A percentile compares a stretch with the other conserved stretches of the same genome.
phyloP scores from a whole-genome alignment of 2,113 vertebrate species.

The Microcebus tavaratra region DNA sequence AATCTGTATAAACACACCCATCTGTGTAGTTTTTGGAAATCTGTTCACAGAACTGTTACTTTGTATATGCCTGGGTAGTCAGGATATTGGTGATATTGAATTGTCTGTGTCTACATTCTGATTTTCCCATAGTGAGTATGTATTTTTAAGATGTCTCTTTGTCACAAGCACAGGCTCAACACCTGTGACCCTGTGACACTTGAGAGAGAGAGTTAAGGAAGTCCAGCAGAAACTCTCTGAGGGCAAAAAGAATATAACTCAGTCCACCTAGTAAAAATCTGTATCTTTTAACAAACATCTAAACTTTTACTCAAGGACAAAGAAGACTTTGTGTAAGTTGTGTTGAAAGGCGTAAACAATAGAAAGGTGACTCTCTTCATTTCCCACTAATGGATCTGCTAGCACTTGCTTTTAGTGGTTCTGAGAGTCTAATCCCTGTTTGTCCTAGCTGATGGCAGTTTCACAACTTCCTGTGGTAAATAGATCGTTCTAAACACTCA shows the following conservation, averaged over 20 bases:
- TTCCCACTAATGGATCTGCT: constrained; percentile 28
- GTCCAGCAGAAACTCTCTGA: background rate
- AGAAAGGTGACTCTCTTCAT: background rate
- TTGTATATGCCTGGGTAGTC: background rate
- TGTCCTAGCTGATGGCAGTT: constrained; percentile 42
- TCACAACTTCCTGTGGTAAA: constrained; percentile 57
- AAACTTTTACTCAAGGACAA: constrained; percentile 30
- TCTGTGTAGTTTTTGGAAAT: background rate
- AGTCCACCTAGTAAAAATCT: background rate
- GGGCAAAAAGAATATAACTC: background rate
- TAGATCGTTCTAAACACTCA: constrained; percentile 60
- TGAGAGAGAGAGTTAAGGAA: background rate
- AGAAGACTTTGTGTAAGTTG: background rate
- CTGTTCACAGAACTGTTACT: background rate
- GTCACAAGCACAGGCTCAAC: background rate
- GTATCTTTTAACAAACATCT: background rate
- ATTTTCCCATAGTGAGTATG: background rate
- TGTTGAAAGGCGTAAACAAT: background rate
- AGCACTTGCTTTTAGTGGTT: constrained; percentile 30
- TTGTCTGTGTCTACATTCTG: background rate
- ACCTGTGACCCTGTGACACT: background rate
- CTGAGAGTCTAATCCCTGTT: background rate
- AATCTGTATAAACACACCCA: background rate
- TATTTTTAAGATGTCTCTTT: background rate
- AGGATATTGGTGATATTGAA: background rate